phyloP scores from a whole-genome alignment of 2,113 vertebrate species.

The Gobiocypris rarus region DNA sequence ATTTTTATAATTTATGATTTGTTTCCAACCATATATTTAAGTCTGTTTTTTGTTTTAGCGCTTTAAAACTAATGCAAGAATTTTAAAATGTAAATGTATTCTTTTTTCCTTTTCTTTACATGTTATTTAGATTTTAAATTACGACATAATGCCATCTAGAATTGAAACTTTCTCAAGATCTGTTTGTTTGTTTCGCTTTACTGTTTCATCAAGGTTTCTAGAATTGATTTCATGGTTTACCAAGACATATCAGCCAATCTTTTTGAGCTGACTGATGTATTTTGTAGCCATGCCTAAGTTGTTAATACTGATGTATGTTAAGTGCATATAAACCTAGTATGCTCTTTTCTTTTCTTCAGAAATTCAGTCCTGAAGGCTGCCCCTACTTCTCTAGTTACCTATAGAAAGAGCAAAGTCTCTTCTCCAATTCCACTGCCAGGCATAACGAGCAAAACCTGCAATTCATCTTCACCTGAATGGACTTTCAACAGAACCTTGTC shows the following conservation, averaged over 20 bases:
- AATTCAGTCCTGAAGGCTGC: slow-evolving; percentile 49
- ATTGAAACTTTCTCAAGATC: too few relatives aligned
- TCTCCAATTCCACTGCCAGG: neutral
- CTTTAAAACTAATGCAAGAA: neutral
- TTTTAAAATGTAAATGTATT: neutral
- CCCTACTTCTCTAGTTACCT: slow-evolving; percentile 52
- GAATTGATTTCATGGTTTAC: neutral
- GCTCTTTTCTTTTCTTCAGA: neutral
- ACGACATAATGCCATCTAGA: too few relatives aligned
- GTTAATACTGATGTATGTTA: neutral
- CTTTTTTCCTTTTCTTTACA: neutral
- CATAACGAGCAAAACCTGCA: slow-evolving; percentile 56
- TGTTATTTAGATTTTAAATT: too few relatives aligned
- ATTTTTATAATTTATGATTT: slow-evolving; percentile 18
- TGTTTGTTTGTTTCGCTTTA: neutral
- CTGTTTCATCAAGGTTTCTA: neutral
- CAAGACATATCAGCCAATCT: neutral
- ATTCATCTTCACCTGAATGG: slow-evolving; percentile 61
- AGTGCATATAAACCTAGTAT: neutral
- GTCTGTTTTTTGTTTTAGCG: neutral
- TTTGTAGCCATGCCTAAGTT: neutral
- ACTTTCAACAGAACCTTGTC: slow-evolving; percentile 77
- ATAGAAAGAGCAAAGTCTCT: slow-evolving; percentile 24
- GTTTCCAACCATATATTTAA: neutral
- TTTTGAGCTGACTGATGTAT: neutral